A percentile compares a stretch with the other conserved stretches of the same genome.
phyloP scores from a whole-genome alignment of 1,140 invertebrate species.

The Cotesia glomerata region DNA sequence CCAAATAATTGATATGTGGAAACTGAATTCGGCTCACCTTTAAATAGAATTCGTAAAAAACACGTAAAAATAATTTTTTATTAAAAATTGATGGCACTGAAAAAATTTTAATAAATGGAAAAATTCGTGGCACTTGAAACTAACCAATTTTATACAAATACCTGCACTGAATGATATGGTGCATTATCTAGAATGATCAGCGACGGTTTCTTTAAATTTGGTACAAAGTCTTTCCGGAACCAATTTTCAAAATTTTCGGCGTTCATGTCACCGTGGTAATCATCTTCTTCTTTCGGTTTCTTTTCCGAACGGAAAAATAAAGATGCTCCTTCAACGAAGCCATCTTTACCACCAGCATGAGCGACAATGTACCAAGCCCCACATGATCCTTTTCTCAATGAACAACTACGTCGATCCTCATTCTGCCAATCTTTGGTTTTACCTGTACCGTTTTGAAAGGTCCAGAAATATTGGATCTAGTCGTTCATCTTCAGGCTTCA shows the following conservation, averaged over 20 bases:
- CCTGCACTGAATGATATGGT: neutral
- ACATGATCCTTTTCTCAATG: neutral
- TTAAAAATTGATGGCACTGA: too few species aligned
- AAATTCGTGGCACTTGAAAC: too few species aligned
- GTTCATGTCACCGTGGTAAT: constrained; percentile 15
- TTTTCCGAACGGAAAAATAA: neutral
- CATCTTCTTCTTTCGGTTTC: neutral
- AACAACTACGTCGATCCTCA: neutral
- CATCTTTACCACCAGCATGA: constrained; percentile 11
- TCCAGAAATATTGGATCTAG: neutral
- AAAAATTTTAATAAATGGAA: too few species aligned
- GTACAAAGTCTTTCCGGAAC: neutral
- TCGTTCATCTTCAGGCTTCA: too few species aligned
- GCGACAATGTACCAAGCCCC: neutral
- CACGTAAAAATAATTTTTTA: too few species aligned
- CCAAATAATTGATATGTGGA: too few species aligned
- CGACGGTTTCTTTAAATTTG: neutral
- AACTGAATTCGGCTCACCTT: too few species aligned
- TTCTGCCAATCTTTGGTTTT: neutral
- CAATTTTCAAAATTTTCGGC: neutral
- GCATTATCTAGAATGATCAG: neutral
- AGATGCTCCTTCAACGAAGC: neutral
- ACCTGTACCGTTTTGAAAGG: neutral
- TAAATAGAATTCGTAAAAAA: too few species aligned
- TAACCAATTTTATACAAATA: too few species aligned